These are phyloP conservation scores for Nyleta sp. DNA, from an alignment of 2,888 invertebrate species.

Conservation along the genomic window DNA sequence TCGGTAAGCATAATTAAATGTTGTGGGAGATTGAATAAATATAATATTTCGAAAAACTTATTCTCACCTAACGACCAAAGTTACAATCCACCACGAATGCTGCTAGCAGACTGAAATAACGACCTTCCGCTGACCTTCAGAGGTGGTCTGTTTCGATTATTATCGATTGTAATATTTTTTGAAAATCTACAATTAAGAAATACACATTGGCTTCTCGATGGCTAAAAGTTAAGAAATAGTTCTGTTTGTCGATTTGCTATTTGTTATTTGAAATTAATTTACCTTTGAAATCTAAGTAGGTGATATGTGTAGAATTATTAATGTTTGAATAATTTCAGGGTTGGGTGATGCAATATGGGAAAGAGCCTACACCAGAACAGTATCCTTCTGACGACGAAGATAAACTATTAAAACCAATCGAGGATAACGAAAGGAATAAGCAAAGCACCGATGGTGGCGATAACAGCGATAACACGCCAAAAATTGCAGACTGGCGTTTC, in stretches of 20 bases:
- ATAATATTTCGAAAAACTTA: constrained; percentile 32
- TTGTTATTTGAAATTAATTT: too few relatives aligned
- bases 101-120: constrained; percentile 75
- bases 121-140: constrained; percentile 59
- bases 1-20: too few relatives aligned
- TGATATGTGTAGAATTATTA: too few relatives aligned
- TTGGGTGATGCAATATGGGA: constrained; percentile 86
- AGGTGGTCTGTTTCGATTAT: constrained; percentile 32
- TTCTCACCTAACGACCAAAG: constrained; percentile 70
- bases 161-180: constrained; percentile 40
- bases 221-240: too few relatives aligned
- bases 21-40: background rate
- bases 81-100: constrained; percentile 71
- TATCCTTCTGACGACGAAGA: constrained; percentile 93
- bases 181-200: too few relatives aligned
- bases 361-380: constrained; percentile 86
- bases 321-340: too few relatives aligned
- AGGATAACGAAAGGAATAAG: constrained; percentile 80
- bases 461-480: constrained; percentile 87
- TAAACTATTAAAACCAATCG: constrained; percentile 85
- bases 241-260: too few relatives aligned
- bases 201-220: too few relatives aligned
- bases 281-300: too few relatives aligned
- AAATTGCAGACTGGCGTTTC: constrained; percentile 97
- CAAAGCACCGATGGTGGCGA: constrained; percentile 84